These are phyloP conservation scores for Glaucidium brasilianum DNA, from an alignment of 2,113 vertebrate species.

Conservation along the genomic window DNA sequence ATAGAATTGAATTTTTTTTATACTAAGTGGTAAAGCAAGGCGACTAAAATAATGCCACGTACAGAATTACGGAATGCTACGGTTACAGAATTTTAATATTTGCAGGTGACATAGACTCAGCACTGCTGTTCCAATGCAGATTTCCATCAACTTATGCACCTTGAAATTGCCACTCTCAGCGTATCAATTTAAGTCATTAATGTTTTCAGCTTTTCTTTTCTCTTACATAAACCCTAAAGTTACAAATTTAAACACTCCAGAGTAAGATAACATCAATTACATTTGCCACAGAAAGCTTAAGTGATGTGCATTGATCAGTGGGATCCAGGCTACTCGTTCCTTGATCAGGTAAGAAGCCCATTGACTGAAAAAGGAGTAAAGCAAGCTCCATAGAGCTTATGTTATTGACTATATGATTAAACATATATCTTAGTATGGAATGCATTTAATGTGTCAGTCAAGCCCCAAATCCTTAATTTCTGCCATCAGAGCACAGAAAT, in stretches of 20 bases:
- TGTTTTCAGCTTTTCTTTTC: constrained; percentile 2
- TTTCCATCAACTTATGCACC: constrained; percentile 2
- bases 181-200: constrained; percentile 1
- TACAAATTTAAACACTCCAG: constrained; percentile 7
- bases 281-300: constrained; percentile 20
- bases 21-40: constrained; percentile 1
- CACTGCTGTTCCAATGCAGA: constrained; percentile 1
- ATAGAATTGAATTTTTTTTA: background rate
- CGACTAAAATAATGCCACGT: constrained; percentile 3
- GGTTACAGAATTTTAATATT: constrained; percentile 41
- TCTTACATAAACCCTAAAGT: constrained; percentile 9
- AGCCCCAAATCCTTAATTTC: background rate
- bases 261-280: background rate
- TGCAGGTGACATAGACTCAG: constrained; percentile 9
- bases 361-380: constrained; percentile 21
- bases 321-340: background rate
- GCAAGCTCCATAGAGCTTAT: background rate
- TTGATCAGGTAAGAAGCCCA: background rate
- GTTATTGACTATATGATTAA: background rate
- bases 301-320: background rate
- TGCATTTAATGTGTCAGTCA: background rate
- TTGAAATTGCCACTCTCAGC: constrained; percentile 24
- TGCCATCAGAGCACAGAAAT: background rate
- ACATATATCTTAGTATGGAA: background rate
- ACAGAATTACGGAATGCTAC: constrained; percentile 23